These are phyloP conservation scores for Ochropleura leucogaster DNA, from an alignment of 2,888 invertebrate genomes.

Conservation along the genomic window DNA sequence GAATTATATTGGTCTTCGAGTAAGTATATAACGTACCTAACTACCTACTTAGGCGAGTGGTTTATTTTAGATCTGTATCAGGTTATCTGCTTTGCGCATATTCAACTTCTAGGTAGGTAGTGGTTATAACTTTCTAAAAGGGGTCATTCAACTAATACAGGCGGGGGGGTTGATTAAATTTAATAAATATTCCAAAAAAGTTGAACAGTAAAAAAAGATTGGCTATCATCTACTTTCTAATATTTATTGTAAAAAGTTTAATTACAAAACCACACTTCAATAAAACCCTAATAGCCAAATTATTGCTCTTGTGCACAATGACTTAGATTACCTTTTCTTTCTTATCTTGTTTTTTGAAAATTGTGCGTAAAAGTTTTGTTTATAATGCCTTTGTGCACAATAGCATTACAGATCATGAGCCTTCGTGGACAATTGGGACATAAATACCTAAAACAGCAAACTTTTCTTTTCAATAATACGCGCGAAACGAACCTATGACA, in stretches of 20 bases:
- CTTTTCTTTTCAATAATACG: constrained; percentile 3
- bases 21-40: too few species aligned
- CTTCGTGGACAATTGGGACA: background rate
- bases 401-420: constrained; percentile 41
- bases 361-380: background rate
- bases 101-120: background rate
- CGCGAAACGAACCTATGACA: constrained; percentile 9
- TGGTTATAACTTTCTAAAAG: constrained; percentile 4
- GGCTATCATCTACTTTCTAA: constrained; percentile 13
- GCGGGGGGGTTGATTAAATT: background rate
- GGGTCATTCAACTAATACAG: constrained; percentile 7
- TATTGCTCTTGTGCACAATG: constrained; percentile 44
- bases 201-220: constrained; percentile 27
- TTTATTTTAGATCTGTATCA: background rate
- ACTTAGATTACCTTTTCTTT: background rate
- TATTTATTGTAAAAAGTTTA: constrained; percentile 39
- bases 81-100: background rate
- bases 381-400: constrained; percentile 29
- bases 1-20: background rate
- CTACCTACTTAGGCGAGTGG: background rate
- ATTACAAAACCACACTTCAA: constrained; percentile 17
- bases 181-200: constrained; percentile 1
- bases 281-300: constrained; percentile 7
- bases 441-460: constrained; percentile 1
- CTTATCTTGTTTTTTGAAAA: background rate